Conservation (phyloP, 1,140 invertebrate genomes). For the Ericerus pela region DNA sequence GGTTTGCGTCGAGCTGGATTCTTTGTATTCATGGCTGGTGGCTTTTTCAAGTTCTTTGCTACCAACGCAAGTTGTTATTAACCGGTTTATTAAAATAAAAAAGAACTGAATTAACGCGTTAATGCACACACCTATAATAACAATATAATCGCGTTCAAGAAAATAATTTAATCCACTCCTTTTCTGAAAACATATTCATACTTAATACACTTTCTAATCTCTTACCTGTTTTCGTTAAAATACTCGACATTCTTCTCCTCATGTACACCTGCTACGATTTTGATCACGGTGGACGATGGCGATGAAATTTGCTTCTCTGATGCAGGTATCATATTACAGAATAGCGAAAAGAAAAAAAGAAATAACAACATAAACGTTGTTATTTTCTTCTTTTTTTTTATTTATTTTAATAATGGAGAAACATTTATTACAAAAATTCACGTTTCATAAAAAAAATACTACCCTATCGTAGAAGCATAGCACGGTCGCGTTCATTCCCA, state of each 20-base stretch:
- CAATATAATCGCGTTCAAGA: no score
- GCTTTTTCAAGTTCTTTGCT: conserved; percentile 7
- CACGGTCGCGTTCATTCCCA: no score
- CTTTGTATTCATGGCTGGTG: not conserved
- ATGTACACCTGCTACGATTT: not conserved
- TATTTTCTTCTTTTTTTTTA: no score
- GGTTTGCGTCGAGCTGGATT: conserved; percentile 4
- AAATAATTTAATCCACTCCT: no score
- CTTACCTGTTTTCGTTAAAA: not conserved
- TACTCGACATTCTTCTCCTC: not conserved
- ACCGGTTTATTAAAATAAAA: not conserved
- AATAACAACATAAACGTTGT: no score
- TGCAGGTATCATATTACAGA: not conserved
- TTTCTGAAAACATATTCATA: no score
- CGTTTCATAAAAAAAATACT: no score
- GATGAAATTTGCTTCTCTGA: conserved; percentile 2
- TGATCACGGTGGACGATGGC: not conserved
- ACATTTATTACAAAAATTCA: no score
- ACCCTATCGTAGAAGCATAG: no score
- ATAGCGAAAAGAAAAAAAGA: no score
- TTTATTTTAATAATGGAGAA: no score
- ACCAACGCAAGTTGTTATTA: no score
- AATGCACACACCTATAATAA: not conserved
- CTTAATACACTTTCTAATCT: not conserved
- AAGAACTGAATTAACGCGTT: not conserved